Evolutionary conservation across 2,888 invertebrate species (phyloP), one percentile per base, ranked within the genome.

Genomic region (Portevinia maculata): DNA sequence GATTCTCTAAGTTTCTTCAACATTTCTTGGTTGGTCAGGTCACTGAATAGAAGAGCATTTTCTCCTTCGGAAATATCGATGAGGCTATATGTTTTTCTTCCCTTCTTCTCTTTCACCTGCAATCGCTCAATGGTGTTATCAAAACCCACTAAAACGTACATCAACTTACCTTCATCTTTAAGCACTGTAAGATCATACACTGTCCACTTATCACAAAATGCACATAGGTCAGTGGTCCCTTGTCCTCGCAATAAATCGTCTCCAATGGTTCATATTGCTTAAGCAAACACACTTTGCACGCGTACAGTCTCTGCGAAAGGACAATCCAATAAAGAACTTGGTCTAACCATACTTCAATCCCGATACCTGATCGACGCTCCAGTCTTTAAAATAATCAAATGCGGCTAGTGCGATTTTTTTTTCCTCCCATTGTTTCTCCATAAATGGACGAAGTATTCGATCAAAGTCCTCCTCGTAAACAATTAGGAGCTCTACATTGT

Each of bases 391-490:
- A 83, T 89, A 90, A 48, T 88, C 88, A 71, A 90, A 87, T 15
- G 88, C 84, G 73, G 69, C 85, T 5, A 90, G 34, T 57, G 90
- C 88, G 9, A 41, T 59, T 55, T 86, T 87, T 62, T 88, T 89
- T 30, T 90, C 87, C 64, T 85, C 62, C 89, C 89, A 89, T 86
- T 86, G 86, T 52, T 87, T 86, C 83, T 87, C 84, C 90, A 90
- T 89, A 62, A 84, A 86, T 2, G 87, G 85, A 9, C 86, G 86
- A 32, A 90, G 83, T 75, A 88, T 85, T 5, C 24, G 24, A 59
- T 85, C 85, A 86, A 95, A 95, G 86, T 94, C 93, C 74, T 93
- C 92, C 84, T 92, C 93, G 89, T 92, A 92, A 64, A 95, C 87
- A 39, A 91, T 92, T 73, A 95, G 88, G 48, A 95, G 89, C 88